Evolutionary conservation across 2,113 vertebrate species (phyloP), one percentile per base, ranked within the genome.

Genomic region (Muntiacus reevesi): DNA sequence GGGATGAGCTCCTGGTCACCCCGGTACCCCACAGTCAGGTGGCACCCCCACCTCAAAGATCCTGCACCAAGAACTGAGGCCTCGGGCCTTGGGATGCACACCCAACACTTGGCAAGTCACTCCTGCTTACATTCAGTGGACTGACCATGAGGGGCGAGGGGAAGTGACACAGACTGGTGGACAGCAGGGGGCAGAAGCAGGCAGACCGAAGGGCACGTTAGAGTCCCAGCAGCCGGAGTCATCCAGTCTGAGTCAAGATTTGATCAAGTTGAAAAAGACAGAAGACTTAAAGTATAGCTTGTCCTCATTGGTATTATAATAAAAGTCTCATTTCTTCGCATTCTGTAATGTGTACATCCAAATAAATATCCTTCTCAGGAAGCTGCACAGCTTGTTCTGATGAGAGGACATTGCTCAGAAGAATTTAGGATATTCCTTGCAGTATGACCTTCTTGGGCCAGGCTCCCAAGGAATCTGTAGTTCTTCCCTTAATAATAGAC

Each of bases 221-320:
- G 13, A 3, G 2, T 21, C n/a, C 27, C 12, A 0, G 27, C 50
- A 6, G 17, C 13, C 43, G 13, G 36, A 12, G 19, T 3, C 27
- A 5, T 13, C 27, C 27, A 36, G 54, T 54, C 52, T 3, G 3
- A 5, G 30, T 85, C 60, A 2, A n/a, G 52, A 14, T 87, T 59
- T 28, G 19, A 14, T 15, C 23, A 7, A 27, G 27, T 30, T 3
- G 7, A 25, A 87, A 36, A 21, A 23, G 33, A 33, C 57, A 47
- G 43, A 30, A 30, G 33, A 62, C 33, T 30, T 15, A n/a, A 28
- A 10, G 0, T 2, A 4, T 5, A 3, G 15, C 6, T 8, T 4
- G 1, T 1, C 4, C 43, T 82, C 54, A 11, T 0, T 0, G 2
- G 10, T 3, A 4, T 25, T 33, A n/a, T 2, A 50, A 50, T 50